Evolutionary conservation across 2,113 vertebrate genomes (phyloP), one percentile per base, ranked within the genome.

Genomic region (Sylvilagus bachmani): DNA sequence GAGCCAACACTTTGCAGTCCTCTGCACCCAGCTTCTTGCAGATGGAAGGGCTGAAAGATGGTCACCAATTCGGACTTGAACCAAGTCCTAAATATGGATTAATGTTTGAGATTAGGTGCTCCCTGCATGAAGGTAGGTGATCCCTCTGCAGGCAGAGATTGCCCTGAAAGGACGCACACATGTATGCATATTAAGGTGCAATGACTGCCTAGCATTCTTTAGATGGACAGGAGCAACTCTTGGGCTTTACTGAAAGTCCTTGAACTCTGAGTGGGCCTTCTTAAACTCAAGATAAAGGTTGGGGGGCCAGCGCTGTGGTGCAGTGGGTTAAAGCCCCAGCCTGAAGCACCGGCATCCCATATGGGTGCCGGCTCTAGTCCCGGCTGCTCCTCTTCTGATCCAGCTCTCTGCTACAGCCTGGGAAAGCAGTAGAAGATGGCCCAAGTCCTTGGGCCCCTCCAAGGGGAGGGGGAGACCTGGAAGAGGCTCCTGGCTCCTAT

Each of bases 11-110:
- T 78, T 89, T 55, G 31, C 14, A 55, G n/a, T 71, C 11, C 1
- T 31, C n/a, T 58, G 55, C 10, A 38, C 25, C 24, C 61, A 5
- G 16, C 55, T 78, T 67, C n/a, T 79, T 95, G 16, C 29, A 86
- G 66, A 70, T 58, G 36, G 55, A 91, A 27, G 81, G 64, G 3
- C 3, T 11, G 53, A 27, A 25, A 87, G 92, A 66, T 1, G 10
- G 70, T 1, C 61, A 38, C 49, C 75, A 71, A 73, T 64, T 89
- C 89, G 95, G 16, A 91, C 17, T 67, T 71, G 62, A 96, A 89
- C 8, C 74, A 70, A 95, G 14, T 10, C 27, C 70, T n/a, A 71
- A 78, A 19, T 89, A 62, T 25, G 55, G 70, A 92, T 79, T 66
- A 89, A 84, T 29, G 9, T 62, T 83, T 64, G 38, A 27, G 55